Conservation (phyloP, 2,888 invertebrate species). For the Ditylenchus weischeri region DNA sequence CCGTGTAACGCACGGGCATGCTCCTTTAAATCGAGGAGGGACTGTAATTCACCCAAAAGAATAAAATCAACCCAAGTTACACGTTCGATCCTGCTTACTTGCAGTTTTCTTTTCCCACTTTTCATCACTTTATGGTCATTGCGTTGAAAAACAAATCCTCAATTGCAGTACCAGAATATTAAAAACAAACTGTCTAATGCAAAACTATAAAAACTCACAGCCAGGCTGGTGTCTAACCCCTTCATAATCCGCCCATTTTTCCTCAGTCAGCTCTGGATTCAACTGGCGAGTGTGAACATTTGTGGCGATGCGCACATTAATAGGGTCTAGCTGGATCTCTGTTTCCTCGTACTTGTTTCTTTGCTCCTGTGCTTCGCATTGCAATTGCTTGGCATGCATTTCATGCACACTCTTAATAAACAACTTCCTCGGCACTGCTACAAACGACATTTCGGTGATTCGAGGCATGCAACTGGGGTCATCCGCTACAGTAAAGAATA, state of each 20-base stretch:
- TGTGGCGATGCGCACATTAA: slow-evolving; percentile 17
- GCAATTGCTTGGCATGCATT: slow-evolving; percentile 12
- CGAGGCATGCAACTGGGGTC: slow-evolving; percentile 3
- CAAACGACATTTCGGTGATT: slow-evolving; percentile 50
- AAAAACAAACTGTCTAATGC: background rate
- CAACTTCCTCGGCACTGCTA: slow-evolving; percentile 41
- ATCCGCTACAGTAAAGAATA: slow-evolving; percentile 1
- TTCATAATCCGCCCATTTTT: slow-evolving; percentile 46
- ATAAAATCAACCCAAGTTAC: no score
- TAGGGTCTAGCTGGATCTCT: background rate
- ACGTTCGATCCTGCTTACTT: no score
- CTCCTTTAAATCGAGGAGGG: no score
- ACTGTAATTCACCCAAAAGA: no score
- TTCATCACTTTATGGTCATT: no score
- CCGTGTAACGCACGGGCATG: no score
- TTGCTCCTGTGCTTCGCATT: background rate
- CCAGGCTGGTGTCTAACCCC: slow-evolving; percentile 8
- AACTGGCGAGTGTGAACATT: slow-evolving; percentile 39
- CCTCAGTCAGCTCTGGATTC: slow-evolving; percentile 39
- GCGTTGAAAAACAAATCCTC: no score
- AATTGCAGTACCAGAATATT: no score
- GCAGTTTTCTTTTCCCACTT: no score
- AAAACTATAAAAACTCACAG: slow-evolving; percentile 1
- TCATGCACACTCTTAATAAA: slow-evolving; percentile 33
- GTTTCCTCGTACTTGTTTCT: background rate